Evolutionary conservation across 1,140 invertebrate genomes (phyloP).

Genomic region (Scaptodrosophila lebanonensis): DNA sequence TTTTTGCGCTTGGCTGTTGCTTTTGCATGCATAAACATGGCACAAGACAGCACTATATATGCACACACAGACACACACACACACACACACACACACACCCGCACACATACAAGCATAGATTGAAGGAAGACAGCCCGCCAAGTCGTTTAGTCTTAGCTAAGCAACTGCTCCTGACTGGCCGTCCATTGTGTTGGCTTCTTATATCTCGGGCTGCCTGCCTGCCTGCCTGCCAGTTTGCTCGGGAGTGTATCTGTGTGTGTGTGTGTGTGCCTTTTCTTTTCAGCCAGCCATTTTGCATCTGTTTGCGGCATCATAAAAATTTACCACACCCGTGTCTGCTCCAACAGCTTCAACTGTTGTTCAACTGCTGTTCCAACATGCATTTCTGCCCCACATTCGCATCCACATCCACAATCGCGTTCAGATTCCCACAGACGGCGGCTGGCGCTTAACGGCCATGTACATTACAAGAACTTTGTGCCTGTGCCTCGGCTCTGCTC

Average conservation of each 20-base stretch:
- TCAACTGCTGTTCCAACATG: constrained; percentile 62
- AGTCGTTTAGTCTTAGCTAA: constrained; percentile 48
- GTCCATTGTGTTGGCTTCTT: constrained; percentile 46
- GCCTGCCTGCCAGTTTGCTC: background rate
- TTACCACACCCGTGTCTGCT: constrained; percentile 70
- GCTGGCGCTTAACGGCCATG: constrained; percentile 22
- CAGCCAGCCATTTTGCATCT: constrained; percentile 67
- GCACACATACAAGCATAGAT: constrained; percentile 18
- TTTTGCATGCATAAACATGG: constrained; percentile 27
- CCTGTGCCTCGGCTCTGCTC: no score
- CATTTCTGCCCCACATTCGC: constrained; percentile 23
- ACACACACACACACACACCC: constrained; percentile 2
- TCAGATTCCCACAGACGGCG: constrained; percentile 22
- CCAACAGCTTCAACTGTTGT: constrained; percentile 66
- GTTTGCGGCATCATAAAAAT: constrained; percentile 75
- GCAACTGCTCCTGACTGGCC: constrained; percentile 55
- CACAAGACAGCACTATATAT: no score
- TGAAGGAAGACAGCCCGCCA: constrained; percentile 3
- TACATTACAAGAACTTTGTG: constrained; percentile 30
- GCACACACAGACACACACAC: constrained; percentile 6
- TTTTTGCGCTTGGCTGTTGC: background rate
- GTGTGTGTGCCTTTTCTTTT: constrained; percentile 49
- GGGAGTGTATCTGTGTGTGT: constrained; percentile 11
- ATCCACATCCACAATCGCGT: constrained; percentile 1
- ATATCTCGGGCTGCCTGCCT: constrained; percentile 12